phyloP scores from a whole-genome alignment of 1,140 invertebrate genomes.

The Camponotus pennsylvanicus region DNA sequence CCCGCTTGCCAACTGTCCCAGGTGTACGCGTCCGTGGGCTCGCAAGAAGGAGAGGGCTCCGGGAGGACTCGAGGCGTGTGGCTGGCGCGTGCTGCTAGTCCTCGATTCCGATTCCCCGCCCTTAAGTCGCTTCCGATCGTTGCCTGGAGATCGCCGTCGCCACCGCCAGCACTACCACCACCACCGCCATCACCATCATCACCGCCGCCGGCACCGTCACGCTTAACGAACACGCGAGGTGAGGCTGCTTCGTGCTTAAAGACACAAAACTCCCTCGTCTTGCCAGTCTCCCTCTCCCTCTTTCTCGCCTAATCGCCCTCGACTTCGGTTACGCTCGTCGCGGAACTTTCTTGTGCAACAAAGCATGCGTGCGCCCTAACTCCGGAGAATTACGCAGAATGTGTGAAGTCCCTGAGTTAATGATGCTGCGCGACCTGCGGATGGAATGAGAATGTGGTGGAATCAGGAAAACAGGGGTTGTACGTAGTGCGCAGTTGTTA shows the following conservation, averaged over 20 bases:
- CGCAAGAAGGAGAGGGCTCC: slow-evolving; percentile 64
- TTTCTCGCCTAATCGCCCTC: neutral
- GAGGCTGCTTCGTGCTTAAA: slow-evolving; percentile 48
- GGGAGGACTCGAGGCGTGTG: slow-evolving; percentile 80
- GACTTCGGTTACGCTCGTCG: slow-evolving; percentile 9
- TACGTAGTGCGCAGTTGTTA: too few relatives aligned
- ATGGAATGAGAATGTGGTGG: too few relatives aligned
- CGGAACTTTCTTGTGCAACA: neutral
- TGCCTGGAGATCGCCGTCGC: slow-evolving; percentile 67
- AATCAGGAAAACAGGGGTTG: too few relatives aligned
- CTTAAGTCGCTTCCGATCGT: slow-evolving; percentile 77
- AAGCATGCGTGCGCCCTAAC: too few relatives aligned
- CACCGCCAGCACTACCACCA: neutral
- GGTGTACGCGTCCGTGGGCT: slow-evolving; percentile 75
- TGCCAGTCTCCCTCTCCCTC: neutral
- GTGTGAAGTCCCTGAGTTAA: too few relatives aligned
- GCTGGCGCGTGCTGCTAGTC: slow-evolving; percentile 82
- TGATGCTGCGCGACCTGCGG: too few relatives aligned
- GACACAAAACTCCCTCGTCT: slow-evolving; percentile 36
- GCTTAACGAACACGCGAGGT: slow-evolving; percentile 77
- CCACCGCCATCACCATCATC: slow-evolving; percentile 53
- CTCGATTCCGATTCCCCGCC: slow-evolving; percentile 75
- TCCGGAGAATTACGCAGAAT: too few relatives aligned
- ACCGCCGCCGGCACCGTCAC: slow-evolving; percentile 74
- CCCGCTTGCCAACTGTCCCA: slow-evolving; percentile 85